These are phyloP conservation scores for Cetoscarus ocellatus DNA, from an alignment of 2,797 vertebrate genomes.

Conservation along the genomic window DNA sequence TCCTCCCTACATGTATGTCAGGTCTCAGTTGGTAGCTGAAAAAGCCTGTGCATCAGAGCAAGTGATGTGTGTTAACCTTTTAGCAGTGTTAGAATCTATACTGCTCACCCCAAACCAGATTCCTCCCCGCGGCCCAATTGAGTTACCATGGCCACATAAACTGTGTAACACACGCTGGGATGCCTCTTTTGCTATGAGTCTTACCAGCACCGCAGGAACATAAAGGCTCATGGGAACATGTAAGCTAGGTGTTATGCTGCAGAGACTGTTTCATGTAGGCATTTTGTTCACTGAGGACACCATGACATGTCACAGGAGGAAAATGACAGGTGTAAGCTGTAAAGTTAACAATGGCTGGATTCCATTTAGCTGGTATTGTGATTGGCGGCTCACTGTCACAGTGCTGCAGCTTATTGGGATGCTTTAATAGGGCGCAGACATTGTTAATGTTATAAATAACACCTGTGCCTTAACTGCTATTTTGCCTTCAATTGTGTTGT, in stretches of 20 bases:
- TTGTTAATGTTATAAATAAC: conserved; percentile 1
- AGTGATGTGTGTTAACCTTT: conserved; percentile 61
- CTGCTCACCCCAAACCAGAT: conserved; percentile 29
- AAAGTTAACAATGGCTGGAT: conserved; percentile 5
- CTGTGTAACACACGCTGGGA: conserved; percentile 45
- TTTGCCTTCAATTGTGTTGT: background rate
- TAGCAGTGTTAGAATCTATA: conserved; percentile 37
- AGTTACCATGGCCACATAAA: conserved; percentile 59
- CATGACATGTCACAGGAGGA: background rate
- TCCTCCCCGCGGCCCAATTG: conserved; percentile 34
- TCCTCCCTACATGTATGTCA: conserved; percentile 44
- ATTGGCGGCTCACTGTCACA: background rate
- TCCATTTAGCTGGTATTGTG: background rate
- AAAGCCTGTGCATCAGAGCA: conserved; percentile 44
- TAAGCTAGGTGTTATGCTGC: conserved; percentile 2
- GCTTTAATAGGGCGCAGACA: background rate
- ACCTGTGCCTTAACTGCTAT: background rate
- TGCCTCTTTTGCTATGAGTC: conserved; percentile 31
- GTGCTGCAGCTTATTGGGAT: background rate
- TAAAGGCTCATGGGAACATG: background rate
- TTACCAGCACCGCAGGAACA: conserved; percentile 16
- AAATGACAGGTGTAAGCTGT: background rate
- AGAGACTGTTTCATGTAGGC: background rate
- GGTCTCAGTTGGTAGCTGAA: conserved; percentile 32
- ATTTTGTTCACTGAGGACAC: background rate